Conservation (phyloP, 2,113 vertebrate genomes). For the Ageneiosus marmoratus region DNA sequence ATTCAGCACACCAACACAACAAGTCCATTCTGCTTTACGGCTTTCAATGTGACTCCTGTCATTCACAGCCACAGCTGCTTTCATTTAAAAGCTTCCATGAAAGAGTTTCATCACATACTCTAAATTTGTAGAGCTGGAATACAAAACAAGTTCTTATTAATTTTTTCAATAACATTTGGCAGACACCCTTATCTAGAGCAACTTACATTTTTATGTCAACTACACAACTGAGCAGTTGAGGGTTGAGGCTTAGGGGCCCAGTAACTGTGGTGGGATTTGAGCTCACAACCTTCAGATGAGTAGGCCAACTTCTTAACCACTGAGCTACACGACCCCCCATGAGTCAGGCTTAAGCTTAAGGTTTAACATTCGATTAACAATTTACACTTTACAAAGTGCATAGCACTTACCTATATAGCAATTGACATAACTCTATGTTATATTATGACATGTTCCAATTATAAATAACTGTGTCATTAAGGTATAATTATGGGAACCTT, state of each 20-base stretch:
- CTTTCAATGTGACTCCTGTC: slow-evolving; percentile 13
- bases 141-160: slow-evolving; percentile 18
- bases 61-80: background rate
- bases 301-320: too few species aligned
- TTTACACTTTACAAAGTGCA: background rate
- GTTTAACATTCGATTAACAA: background rate
- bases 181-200: too few species aligned
- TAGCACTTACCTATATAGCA: background rate
- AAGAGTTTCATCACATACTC: slow-evolving; percentile 36
- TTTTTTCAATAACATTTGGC: too few species aligned
- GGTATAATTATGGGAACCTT: background rate
- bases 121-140: background rate
- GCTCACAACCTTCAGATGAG: too few species aligned
- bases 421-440: background rate
- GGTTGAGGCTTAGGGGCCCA: too few species aligned
- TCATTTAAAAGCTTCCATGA: slow-evolving; percentile 20
- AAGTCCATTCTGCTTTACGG: slow-evolving; percentile 13
- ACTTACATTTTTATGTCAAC: too few species aligned
- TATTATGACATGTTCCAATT: background rate
- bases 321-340: too few species aligned
- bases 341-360: too few species aligned
- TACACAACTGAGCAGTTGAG: too few species aligned
- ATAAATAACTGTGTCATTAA: background rate
- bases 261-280: too few species aligned
- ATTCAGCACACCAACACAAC: slow-evolving; percentile 43